Conservation (phyloP, 2,113 vertebrate genomes). For the Ptilorrhoa leucosticta region DNA sequence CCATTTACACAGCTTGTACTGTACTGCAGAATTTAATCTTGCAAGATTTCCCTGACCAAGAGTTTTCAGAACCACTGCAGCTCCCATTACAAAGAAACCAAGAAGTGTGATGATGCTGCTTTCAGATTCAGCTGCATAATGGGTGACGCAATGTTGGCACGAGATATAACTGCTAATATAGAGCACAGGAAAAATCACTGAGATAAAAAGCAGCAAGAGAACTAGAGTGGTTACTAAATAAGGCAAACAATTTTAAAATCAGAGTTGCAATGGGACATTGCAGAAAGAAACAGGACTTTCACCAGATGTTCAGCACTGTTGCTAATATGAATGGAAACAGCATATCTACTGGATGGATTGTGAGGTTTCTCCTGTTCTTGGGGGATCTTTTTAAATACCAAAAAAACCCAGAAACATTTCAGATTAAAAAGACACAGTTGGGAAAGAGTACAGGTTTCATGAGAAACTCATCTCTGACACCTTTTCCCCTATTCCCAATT, state of each 20-base stretch:
- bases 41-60: neutral
- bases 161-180: neutral
- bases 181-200: neutral
- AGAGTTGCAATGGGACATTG: neutral
- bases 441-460: neutral
- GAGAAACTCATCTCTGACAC: neutral
- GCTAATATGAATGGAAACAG: neutral
- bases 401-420: neutral
- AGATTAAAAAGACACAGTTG: neutral
- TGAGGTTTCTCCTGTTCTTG: neutral
- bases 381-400: neutral
- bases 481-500: neutral
- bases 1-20: neutral
- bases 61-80: neutral
- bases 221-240: slow-evolving; percentile 14
- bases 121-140: neutral
- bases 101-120: neutral
- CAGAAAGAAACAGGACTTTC: neutral
- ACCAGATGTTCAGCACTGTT: neutral
- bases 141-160: neutral
- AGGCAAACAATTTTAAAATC: neutral
- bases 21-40: neutral
- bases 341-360: neutral
- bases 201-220: neutral
- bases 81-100: neutral